These are phyloP conservation scores for Rhinophrynus dorsalis DNA, from an alignment of 2,797 vertebrate species.

Conservation along the genomic window DNA sequence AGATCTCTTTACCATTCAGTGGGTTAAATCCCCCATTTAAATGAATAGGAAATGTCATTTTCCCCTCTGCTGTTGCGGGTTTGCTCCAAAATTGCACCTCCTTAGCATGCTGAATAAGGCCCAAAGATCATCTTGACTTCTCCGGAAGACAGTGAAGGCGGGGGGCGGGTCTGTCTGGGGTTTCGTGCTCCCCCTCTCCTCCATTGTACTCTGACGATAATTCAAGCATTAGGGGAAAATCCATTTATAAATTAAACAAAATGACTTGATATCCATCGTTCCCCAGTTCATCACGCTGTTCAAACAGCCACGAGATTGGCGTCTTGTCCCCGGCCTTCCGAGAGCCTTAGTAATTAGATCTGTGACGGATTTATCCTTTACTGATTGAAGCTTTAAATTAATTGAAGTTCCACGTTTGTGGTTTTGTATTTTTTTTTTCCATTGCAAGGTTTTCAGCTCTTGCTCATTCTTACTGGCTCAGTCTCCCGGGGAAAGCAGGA, in stretches of 20 bases:
- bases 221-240: constrained; percentile 99
- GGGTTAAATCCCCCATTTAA: too few species aligned
- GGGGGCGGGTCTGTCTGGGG: neutral
- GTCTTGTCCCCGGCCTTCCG: constrained; percentile 90
- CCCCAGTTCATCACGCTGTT: constrained; percentile 99
- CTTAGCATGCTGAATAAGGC: too few species aligned
- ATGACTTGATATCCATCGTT: constrained; percentile 99
- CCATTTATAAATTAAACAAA: constrained; percentile 99
- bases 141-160: neutral
- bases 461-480: constrained; percentile 27
- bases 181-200: constrained; percentile 36
- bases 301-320: constrained; percentile 96
- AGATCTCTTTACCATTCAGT: too few species aligned
- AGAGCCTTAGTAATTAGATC: constrained; percentile 99
- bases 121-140: constrained; percentile 6
- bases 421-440: constrained; percentile 71
- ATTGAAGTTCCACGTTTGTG: constrained; percentile 97
- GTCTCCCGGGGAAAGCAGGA: constrained; percentile 26
- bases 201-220: constrained; percentile 96
- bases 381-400: constrained; percentile 98
- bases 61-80: too few species aligned
- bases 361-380: constrained; percentile 96
- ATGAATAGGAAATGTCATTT: too few species aligned
- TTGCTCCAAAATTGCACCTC: too few species aligned
- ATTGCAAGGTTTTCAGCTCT: constrained; percentile 27